Percentiles rank a stretch among this genome's conserved stretches.
These are phyloP conservation scores for Caprella mutica DNA, from an alignment of 2,888 invertebrate genomes.

Conservation along the genomic window DNA sequence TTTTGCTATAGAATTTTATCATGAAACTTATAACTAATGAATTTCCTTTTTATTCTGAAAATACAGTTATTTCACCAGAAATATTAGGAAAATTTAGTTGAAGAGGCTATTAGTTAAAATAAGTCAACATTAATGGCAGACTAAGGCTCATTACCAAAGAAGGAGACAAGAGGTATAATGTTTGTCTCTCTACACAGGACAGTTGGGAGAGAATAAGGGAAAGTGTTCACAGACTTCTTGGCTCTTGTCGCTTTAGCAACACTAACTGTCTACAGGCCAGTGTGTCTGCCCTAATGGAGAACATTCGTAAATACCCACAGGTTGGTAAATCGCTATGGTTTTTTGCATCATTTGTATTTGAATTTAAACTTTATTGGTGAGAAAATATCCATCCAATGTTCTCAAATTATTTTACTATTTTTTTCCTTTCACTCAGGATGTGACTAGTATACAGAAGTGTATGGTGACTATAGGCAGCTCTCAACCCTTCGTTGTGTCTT, in stretches of 20 bases:
- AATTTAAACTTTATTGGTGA: too few relatives aligned
- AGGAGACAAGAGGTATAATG: too few relatives aligned
- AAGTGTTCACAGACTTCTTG: constrained; percentile 80
- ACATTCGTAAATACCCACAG: constrained; percentile 85
- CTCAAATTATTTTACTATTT: background rate
- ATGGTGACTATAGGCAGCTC: constrained; percentile 76
- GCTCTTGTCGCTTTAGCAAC: constrained; percentile 74
- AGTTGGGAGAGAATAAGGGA: constrained; percentile 44
- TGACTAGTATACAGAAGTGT: constrained; percentile 50
- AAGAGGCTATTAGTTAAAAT: too few relatives aligned
- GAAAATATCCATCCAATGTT: too few relatives aligned
- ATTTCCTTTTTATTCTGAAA: too few relatives aligned
- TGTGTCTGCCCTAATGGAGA: constrained; percentile 79
- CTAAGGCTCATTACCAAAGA: constrained; percentile 39
- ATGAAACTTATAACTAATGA: too few relatives aligned
- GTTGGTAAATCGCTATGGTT: constrained; percentile 44
- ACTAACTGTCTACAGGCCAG: constrained; percentile 83
- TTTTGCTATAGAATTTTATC: too few relatives aligned
- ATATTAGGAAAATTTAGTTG: too few relatives aligned
- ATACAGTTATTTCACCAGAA: too few relatives aligned
- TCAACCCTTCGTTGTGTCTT: constrained; percentile 79
- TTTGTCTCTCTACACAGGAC: constrained; percentile 12
- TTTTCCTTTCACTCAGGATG: constrained; percentile 33
- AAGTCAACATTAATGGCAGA: too few relatives aligned
- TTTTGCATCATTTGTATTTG: constrained; percentile 37